A percentile compares a stretch with the other conserved stretches of the same genome.
phyloP scores from a whole-genome alignment of 2,797 vertebrate genomes.

The Holocentrus rufus region DNA sequence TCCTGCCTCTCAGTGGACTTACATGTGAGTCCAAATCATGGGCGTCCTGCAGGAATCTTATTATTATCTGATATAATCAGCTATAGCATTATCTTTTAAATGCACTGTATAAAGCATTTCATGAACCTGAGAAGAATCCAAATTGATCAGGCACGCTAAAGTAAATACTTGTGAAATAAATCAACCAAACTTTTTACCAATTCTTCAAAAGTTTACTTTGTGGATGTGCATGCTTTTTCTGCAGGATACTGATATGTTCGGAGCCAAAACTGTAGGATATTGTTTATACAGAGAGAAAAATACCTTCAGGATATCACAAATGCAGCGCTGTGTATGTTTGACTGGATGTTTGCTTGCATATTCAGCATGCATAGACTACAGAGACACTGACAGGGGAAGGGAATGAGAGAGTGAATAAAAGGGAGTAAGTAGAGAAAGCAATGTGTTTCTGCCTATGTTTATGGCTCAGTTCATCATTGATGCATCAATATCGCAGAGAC shows the following conservation, averaged over 20 bases:
- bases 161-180: background rate
- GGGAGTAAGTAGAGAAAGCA: conserved; percentile 30
- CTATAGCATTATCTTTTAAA: background rate
- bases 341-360: conserved; percentile 29
- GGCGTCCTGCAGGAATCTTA: conserved; percentile 46
- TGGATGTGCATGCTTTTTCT: conserved; percentile 34
- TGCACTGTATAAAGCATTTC: conserved; percentile 14
- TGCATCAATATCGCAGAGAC: conserved; percentile 39
- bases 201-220: conserved; percentile 10
- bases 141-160: background rate
- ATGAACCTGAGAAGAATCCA: conserved; percentile 24
- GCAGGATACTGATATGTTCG: conserved; percentile 32
- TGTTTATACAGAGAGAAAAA: conserved; percentile 53
- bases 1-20: conserved; percentile 30
- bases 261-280: conserved; percentile 38
- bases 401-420: conserved; percentile 25
- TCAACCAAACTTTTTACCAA: conserved; percentile 17
- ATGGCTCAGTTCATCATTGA: conserved; percentile 45
- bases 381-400: conserved; percentile 36
- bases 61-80: conserved; percentile 38
- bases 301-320: conserved; percentile 65
- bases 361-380: conserved; percentile 44
- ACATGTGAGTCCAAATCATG: conserved; percentile 33
- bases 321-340: conserved; percentile 46
- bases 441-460: conserved; percentile 39